These are phyloP conservation scores for Pithys albifrons DNA, from an alignment of 2,113 vertebrate genomes.

Conservation along the genomic window DNA sequence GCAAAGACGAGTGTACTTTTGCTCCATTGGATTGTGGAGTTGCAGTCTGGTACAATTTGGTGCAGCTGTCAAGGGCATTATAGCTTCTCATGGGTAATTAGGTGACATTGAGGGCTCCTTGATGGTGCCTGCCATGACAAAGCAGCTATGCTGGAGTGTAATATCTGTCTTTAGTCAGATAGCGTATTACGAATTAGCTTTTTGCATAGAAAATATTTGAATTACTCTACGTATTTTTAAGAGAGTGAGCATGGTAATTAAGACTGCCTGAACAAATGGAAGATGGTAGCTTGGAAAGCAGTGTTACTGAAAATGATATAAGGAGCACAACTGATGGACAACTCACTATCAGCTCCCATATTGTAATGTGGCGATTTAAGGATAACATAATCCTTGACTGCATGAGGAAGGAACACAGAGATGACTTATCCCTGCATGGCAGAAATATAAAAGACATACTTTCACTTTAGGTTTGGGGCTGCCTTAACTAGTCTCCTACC, in stretches of 20 bases:
- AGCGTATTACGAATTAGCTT: not conserved
- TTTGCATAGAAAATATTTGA: not conserved
- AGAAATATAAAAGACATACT: not conserved
- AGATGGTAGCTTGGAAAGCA: not conserved
- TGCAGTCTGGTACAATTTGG: not conserved
- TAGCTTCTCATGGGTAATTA: not conserved
- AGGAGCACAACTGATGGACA: not conserved
- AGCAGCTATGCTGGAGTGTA: not conserved
- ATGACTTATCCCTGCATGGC: not conserved
- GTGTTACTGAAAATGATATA: not conserved
- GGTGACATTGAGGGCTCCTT: not conserved
- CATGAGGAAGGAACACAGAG: not conserved
- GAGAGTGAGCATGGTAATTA: not conserved
- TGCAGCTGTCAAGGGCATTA: not conserved
- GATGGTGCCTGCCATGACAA: not conserved
- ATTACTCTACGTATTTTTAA: not conserved
- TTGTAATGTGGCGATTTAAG: not conserved
- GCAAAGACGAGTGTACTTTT: not conserved
- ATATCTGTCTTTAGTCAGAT: not conserved
- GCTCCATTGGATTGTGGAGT: not conserved
- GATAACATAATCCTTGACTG: not conserved
- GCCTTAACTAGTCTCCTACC: not conserved
- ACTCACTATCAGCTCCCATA: not conserved
- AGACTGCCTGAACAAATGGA: not conserved
- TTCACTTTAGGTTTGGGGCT: not conserved